These are phyloP conservation scores for Sciurus niger DNA, from an alignment of 2,113 vertebrate genomes.

Conservation along the genomic window DNA sequence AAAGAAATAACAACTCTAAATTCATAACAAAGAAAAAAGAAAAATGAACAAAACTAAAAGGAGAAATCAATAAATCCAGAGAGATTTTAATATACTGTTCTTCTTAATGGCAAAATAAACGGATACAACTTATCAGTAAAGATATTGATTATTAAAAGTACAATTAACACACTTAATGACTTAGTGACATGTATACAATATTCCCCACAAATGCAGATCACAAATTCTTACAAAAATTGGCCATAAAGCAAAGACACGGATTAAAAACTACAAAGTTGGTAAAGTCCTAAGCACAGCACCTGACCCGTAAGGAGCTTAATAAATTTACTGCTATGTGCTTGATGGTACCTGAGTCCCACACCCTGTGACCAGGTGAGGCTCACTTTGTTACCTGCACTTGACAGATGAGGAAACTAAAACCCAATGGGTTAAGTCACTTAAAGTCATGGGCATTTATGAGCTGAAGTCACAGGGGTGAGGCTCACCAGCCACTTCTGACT, in stretches of 20 bases:
- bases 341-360: not conserved
- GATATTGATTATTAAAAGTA: not conserved
- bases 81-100: not conserved
- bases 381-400: not conserved
- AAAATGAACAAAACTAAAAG: not conserved
- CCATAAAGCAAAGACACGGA: not conserved
- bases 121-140: not conserved
- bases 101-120: not conserved
- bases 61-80: not conserved
- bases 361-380: not conserved
- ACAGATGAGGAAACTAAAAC: not conserved
- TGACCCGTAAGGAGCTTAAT: not conserved
- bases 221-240: not conserved
- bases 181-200: not conserved
- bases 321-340: not conserved
- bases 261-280: not conserved
- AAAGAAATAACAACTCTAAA: not conserved
- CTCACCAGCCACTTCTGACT: not conserved
- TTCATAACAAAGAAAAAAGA: not conserved
- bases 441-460: no score
- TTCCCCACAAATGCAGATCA: not conserved
- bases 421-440: not conserved
- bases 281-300: not conserved
- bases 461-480: not conserved
- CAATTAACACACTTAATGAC: not conserved